Evolutionary conservation across 2,888 invertebrate genomes (phyloP).

Genomic region (Gymnosoma rotundatum): DNA sequence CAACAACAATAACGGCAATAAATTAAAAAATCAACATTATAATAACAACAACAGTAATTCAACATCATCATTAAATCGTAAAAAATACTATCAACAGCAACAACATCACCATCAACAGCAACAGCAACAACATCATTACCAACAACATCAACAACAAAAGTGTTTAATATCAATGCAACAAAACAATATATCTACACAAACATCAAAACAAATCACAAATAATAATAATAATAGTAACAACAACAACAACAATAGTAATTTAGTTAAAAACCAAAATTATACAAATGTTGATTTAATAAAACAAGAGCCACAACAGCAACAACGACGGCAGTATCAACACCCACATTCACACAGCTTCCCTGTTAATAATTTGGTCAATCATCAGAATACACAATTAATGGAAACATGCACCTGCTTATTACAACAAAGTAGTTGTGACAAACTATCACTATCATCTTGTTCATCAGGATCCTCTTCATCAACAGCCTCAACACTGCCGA

Average conservation of each 20-base stretch:
- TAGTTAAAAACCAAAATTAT: slow-evolving; percentile 53
- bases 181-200: slow-evolving; percentile 30
- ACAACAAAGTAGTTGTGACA: slow-evolving; percentile 43
- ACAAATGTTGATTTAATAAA: slow-evolving; percentile 19
- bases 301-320: slow-evolving; percentile 42
- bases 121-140: background rate
- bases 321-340: slow-evolving; percentile 21
- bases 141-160: slow-evolving; percentile 34
- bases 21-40: slow-evolving; percentile 62
- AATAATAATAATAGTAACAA: slow-evolving; percentile 45
- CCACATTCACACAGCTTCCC: slow-evolving; percentile 8
- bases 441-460: slow-evolving; percentile 21
- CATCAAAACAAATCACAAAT: slow-evolving; percentile 34
- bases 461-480: slow-evolving; percentile 18
- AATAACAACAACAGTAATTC: slow-evolving; percentile 66
- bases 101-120: slow-evolving; percentile 41
- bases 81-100: slow-evolving; percentile 67
- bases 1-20: slow-evolving; percentile 44
- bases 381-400: background rate
- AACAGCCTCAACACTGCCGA: background rate
- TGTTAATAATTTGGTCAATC: slow-evolving; percentile 18
- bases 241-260: slow-evolving; percentile 51
- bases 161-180: slow-evolving; percentile 40
- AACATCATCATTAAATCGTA: slow-evolving; percentile 66
- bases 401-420: slow-evolving; percentile 45